Evolutionary conservation across 2,888 invertebrate genomes (phyloP).

Genomic region (Prostheceraeus crozeri): DNA sequence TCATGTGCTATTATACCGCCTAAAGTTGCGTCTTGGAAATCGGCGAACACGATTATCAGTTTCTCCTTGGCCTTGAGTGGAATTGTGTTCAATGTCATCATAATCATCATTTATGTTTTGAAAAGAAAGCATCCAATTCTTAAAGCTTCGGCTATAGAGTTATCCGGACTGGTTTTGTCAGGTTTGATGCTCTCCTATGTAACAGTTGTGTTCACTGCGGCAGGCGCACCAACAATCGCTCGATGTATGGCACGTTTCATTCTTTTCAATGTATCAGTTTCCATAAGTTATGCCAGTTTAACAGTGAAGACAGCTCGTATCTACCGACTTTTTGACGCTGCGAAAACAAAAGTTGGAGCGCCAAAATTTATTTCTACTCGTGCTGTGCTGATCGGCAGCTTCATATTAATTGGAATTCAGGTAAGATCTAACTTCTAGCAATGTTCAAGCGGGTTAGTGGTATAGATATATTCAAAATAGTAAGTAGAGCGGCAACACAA

Average conservation of each 20-base stretch:
- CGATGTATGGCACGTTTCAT: background rate
- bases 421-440: too few relatives aligned
- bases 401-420: too few relatives aligned
- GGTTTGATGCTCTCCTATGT: background rate
- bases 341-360: background rate
- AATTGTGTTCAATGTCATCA: background rate
- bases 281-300: conserved; percentile 16
- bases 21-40: background rate
- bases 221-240: background rate
- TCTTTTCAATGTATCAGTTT: background rate
- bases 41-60: background rate
- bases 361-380: conserved; percentile 15
- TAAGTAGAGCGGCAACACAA: too few relatives aligned
- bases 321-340: conserved; percentile 3
- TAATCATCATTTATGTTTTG: background rate
- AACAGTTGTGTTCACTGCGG: background rate
- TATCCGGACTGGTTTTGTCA: background rate
- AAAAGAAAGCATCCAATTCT: conserved; percentile 2
- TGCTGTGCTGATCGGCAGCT: too few relatives aligned
- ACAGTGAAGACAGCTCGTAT: conserved; percentile 5
- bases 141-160: conserved; percentile 4
- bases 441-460: too few relatives aligned
- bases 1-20: background rate
- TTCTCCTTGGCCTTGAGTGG: background rate
- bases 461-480: too few relatives aligned